Conservation (phyloP, 2,797 vertebrate species). For the Manis javanica region DNA sequence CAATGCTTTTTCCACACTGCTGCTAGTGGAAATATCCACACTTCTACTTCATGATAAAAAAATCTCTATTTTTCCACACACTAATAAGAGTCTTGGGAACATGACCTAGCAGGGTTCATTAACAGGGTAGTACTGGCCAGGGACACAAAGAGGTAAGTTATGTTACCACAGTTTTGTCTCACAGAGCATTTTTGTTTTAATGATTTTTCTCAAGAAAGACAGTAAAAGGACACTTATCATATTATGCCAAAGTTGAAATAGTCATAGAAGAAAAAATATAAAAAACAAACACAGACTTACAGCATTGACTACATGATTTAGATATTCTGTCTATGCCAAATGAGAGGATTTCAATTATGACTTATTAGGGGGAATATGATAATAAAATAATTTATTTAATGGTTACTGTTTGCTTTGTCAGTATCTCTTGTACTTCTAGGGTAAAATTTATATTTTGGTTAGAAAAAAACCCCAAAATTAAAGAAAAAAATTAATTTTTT, state of each 20-base stretch:
- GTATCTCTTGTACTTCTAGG: neutral
- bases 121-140: neutral
- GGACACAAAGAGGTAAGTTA: neutral
- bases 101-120: neutral
- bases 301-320: neutral
- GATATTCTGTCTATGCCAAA: neutral
- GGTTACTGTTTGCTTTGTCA: conserved; percentile 3
- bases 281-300: neutral
- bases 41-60: no score
- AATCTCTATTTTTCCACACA: neutral
- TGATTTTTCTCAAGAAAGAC: conserved; percentile 11
- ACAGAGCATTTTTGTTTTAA: neutral
- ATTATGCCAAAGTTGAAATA: conserved; percentile 30
- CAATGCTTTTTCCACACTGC: neutral
- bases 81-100: neutral
- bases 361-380: neutral
- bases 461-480: neutral
- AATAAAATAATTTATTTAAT: neutral
- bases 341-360: neutral
- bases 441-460: neutral
- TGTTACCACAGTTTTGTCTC: neutral
- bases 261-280: neutral
- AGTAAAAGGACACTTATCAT: neutral
- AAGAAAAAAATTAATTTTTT: neutral
- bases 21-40: neutral